A percentile compares a stretch with the other conserved stretches of the same genome.
Conservation (phyloP, 1,140 invertebrate genomes). For the Philopotamus ludificatus region DNA sequence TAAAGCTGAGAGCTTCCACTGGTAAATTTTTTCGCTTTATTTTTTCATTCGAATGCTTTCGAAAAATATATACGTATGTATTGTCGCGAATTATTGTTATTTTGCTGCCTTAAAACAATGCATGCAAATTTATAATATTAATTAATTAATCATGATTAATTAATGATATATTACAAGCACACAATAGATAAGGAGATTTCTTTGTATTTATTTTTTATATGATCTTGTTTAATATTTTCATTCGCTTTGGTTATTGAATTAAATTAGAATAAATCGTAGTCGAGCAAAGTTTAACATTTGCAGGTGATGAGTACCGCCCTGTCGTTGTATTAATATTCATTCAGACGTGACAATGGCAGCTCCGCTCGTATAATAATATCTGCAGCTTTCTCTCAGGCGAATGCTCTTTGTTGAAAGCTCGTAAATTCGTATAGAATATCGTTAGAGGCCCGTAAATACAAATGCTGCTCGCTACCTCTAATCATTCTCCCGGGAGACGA, state of each 20-base stretch:
- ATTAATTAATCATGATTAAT: too few relatives aligned
- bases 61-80: too few relatives aligned
- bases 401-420: constrained; percentile 30
- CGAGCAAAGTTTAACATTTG: too few relatives aligned
- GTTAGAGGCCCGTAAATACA: constrained; percentile 19
- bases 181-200: too few relatives aligned
- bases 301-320: constrained; percentile 5
- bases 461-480: constrained; percentile 11
- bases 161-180: too few relatives aligned
- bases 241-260: too few relatives aligned
- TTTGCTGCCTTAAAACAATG: too few relatives aligned
- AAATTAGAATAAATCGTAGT: too few relatives aligned
- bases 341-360: constrained; percentile 32
- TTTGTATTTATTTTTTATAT: too few relatives aligned
- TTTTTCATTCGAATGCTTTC: background rate
- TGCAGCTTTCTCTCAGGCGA: constrained; percentile 28
- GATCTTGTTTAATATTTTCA: too few relatives aligned
- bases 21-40: background rate
- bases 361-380: constrained; percentile 29
- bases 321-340: constrained; percentile 34
- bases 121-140: too few relatives aligned
- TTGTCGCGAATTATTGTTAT: too few relatives aligned
- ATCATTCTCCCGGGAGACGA: constrained; percentile 14
- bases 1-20: constrained; percentile 10
- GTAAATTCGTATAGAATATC: constrained; percentile 27